Base-by-base conservation (phyloP, 2,113 vertebrate species). In the Xerus inauris region DNA sequence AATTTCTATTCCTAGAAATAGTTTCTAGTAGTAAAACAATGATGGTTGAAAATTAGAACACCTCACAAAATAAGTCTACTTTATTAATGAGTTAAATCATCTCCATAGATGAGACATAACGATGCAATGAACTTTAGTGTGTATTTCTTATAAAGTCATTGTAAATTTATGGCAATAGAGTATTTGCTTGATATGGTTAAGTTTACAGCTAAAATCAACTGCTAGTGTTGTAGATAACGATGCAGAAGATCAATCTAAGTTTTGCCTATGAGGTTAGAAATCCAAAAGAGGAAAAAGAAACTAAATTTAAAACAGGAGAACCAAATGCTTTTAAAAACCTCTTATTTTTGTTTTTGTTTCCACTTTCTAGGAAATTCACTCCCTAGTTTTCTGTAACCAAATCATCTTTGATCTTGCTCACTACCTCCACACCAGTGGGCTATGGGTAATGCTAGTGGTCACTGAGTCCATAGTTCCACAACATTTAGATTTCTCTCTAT, bases 71-170 rank as follows among this genome's bases (percentile, higher is more conserved):
- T 77, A 67, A 26, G 26, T 54, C 38, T 69, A 9, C 2, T 72
- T 93, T 91, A 57, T 81, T 91, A 89, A 89, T 89, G 17, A 32
- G 32, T 85, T 89, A 77, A 94, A 89, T 87, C 1, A 80, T 88
- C 13, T 86, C 42, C 14, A 67, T 12, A 59, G 30, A 65, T 45
- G 77, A 8, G 40, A 5, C 40, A 73, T 65, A 85, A 2, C 8
- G 69, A 26, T n/a, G 19, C 4, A 40, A 28, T 73, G 62, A 72
- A n/a, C 9, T 83, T 79, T 40, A 76, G 42, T 71, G 67, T 40
- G 8, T 20, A 51, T 54, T 83, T 87, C 40, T 88, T 81, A 62
- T 35, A 45, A 67, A 40, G 3, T 45, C 8, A 17, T 64, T 10
- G 22, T 45, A 62, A 95, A 64, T 24, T 54, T 22, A 67, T 3